These are phyloP conservation scores for Meriones unguiculatus DNA, from an alignment of 2,113 vertebrate genomes.

Conservation along the genomic window DNA sequence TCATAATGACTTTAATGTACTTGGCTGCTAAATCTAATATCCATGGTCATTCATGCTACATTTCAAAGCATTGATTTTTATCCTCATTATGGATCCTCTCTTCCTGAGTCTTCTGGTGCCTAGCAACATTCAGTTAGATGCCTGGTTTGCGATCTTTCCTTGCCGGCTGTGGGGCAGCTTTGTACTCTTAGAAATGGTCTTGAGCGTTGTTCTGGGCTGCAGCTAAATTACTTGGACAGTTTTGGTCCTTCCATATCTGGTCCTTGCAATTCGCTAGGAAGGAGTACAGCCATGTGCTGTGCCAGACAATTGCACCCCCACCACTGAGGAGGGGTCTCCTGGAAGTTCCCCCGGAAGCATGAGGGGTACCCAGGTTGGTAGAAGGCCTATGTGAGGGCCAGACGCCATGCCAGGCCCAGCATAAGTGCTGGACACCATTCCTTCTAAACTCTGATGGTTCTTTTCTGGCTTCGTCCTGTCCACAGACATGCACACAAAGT, in stretches of 20 bases:
- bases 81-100: neutral
- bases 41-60: neutral
- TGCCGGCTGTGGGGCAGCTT: neutral
- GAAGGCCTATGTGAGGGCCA: neutral
- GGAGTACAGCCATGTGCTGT: neutral
- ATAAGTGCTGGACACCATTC: neutral
- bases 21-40: neutral
- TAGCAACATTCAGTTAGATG: neutral
- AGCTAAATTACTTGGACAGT: neutral
- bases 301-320: too few species aligned
- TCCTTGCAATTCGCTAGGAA: neutral
- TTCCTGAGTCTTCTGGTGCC: neutral
- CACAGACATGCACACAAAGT: fast-evolving
- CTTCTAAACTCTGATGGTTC: neutral
- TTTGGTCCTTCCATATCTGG: neutral
- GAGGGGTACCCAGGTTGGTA: neutral
- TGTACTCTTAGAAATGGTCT: neutral
- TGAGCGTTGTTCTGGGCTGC: neutral
- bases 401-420: neutral
- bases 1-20: neutral
- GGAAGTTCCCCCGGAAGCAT: neutral
- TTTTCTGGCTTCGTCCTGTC: neutral
- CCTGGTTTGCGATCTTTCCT: neutral
- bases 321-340: neutral
- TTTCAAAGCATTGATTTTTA: neutral